Base-by-base conservation (phyloP, 2,797 vertebrate genomes). In the Rhinatrema bivittatum region DNA sequence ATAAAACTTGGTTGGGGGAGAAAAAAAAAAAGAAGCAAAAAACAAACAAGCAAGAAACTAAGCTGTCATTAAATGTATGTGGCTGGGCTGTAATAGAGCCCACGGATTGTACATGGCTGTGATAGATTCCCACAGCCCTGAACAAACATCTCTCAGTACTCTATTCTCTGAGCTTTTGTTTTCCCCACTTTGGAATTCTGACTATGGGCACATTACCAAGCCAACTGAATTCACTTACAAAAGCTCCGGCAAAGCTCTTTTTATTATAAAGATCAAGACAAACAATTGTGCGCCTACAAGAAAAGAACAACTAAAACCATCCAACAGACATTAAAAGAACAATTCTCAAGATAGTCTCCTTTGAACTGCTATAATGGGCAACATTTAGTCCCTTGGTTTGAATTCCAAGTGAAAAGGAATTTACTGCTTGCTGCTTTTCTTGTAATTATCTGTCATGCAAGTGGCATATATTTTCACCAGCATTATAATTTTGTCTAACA, bases 251-350 rank as follows among this genome's bases (percentile, higher is more conserved):
- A 49, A 70, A 73, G 68, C 56, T 70, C 68, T 76, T 79, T 79
- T 76, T 77, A 78, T 81, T 76, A 57, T 65, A 63, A 65, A 81
- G 76, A 83, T 82, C 79, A 82, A 83, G 76, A 78, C 68, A n/a
- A 75, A 78, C 72, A 79, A 82, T 83, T 82, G 74, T 82, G 62
- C 59, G 73, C 64, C 50, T 69, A 82, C 74, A 81, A 82, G 70
- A 78, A 83, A 82, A 78, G 74, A 76, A 81, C 78, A 83, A 83
- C 74, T 67, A 62, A 78, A 76, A 72, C 67, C 46, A 78, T 78
- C 53, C 31, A 78, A 56, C 65, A 71, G 75, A 71, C 70, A 74
- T 78, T 82, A 76, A 79, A 82, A 78, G 70, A 72, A 82, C 77
- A 83, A 81, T 77, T 79, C 70, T 56, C 64, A 70, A 78, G 76